Evolutionary conservation across 2,888 invertebrate species (phyloP), one percentile per base, ranked within the genome.

Genomic region (Leptopilina drosophilae): DNA sequence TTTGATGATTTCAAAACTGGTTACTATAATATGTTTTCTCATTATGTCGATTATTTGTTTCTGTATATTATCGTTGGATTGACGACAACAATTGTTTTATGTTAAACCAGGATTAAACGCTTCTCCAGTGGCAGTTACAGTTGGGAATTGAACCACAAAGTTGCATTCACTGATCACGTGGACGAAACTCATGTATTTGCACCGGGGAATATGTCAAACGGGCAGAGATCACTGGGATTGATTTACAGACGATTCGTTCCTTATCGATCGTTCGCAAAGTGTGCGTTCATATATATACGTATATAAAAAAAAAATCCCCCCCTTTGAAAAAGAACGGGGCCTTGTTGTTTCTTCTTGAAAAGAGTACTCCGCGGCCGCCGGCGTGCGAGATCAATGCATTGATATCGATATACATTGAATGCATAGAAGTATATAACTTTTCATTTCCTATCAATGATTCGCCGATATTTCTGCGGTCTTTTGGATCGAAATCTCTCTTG

Each of bases 211-310:
- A 73, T 73, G 73, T 73, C 73, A 73, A 73, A 73, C 56, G 53
- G 56, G 33, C 20, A 56, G 73, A 73, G 73, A 73, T 77, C 77
- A 56, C 62, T 12, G 33, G 42, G 69, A 78, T 64, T 73, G 78
- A 73, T 78, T 73, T 73, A 64, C 73, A 64, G 49, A 56, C 46
- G 49, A 67, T 78, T 78, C 66, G 78, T 80, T 73, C 78, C 78
- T 82, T 78, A 78, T 80, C 77, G 77, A 82, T 80, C 79, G 77
- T 56, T 69, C 56, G n/a, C 76, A 46, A 75, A 81, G 40, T 76
- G 69, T 73, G 75, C 76, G 76, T 83, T 59, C 67, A 64, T 49
- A 49, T 49, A 49, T 49, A 49, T 42, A 42, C 6, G 6, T 42
- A 8, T 8, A 6, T 42, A 33, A 4, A 33, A 4, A 33, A 4